Conservation (phyloP, 2,888 invertebrate species). For the Halictus ligatus region DNA sequence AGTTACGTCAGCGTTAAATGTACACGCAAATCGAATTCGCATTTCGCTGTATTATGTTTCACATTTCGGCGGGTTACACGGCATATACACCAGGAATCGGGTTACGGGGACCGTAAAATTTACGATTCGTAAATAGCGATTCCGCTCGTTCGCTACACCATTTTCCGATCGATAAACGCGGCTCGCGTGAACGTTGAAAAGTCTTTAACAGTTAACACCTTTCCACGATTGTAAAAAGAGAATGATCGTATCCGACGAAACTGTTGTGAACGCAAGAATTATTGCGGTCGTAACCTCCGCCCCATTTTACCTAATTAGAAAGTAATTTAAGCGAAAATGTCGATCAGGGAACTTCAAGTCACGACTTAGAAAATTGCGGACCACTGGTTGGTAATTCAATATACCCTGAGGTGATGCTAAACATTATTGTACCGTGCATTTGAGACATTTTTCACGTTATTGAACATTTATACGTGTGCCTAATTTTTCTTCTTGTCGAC, state of each 20-base stretch:
- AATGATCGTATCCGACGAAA: neutral
- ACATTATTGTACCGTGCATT: neutral
- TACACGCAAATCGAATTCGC: conserved; percentile 41
- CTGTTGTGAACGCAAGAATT: neutral
- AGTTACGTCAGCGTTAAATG: conserved; percentile 40
- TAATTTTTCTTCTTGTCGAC: neutral
- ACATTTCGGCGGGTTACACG: conserved; percentile 16
- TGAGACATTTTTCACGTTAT: neutral
- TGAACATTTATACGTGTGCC: neutral
- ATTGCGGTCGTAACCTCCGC: neutral
- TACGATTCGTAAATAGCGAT: conserved; percentile 14
- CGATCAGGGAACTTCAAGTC: no score
- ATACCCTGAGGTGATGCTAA: neutral
- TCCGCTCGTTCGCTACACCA: neutral
- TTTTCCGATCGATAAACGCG: neutral
- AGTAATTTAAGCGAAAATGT: neutral
- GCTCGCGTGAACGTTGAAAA: neutral
- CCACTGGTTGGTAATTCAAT: neutral
- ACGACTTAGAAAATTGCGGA: neutral
- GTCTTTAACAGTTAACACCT: neutral
- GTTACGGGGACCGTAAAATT: neutral
- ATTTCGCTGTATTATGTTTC: conserved; percentile 23
- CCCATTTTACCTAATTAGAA: neutral
- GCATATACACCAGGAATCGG: neutral
- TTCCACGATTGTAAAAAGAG: neutral